Conservation (phyloP, 2,888 invertebrate species). For the Rotaria magnacalcarata region DNA sequence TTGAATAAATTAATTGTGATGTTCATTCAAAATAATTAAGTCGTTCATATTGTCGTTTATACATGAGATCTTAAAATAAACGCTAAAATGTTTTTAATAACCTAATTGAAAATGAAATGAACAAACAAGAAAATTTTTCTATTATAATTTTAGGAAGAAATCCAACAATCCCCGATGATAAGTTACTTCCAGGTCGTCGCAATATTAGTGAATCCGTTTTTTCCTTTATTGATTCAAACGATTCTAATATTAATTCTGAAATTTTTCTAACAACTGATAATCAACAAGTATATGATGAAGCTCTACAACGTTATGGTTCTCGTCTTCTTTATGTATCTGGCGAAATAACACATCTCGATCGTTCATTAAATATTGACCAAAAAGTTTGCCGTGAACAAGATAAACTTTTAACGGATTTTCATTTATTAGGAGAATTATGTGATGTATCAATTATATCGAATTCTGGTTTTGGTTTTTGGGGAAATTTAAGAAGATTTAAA, state of each 20-base stretch:
- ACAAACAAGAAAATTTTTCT: too few relatives aligned
- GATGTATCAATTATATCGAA: slow-evolving; percentile 33
- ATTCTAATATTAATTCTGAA: background rate
- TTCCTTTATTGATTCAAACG: slow-evolving; percentile 15
- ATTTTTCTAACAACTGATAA: slow-evolving; percentile 42
- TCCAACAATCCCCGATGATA: slow-evolving; percentile 29
- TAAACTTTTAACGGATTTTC: slow-evolving; percentile 24
- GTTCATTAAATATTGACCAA: slow-evolving; percentile 34
- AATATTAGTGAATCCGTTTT: slow-evolving; percentile 29
- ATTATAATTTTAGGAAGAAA: background rate
- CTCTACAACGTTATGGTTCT: background rate
- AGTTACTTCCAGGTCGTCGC: slow-evolving; percentile 24
- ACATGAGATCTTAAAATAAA: too few relatives aligned
- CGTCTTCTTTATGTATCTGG: background rate
- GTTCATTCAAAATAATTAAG: too few relatives aligned
- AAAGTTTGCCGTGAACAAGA: slow-evolving; percentile 20
- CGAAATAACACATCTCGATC: slow-evolving; percentile 38
- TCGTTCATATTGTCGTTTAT: too few relatives aligned
- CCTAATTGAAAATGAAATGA: too few relatives aligned
- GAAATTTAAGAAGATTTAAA: slow-evolving; percentile 37
- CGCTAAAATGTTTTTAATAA: too few relatives aligned
- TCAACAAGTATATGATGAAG: slow-evolving; percentile 31
- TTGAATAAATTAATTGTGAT: too few relatives aligned
- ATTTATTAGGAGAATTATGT: slow-evolving; percentile 31
- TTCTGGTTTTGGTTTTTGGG: slow-evolving; percentile 41